These are phyloP conservation scores for Eciton burchellii DNA, from an alignment of 1,140 invertebrate species.

Conservation along the genomic window DNA sequence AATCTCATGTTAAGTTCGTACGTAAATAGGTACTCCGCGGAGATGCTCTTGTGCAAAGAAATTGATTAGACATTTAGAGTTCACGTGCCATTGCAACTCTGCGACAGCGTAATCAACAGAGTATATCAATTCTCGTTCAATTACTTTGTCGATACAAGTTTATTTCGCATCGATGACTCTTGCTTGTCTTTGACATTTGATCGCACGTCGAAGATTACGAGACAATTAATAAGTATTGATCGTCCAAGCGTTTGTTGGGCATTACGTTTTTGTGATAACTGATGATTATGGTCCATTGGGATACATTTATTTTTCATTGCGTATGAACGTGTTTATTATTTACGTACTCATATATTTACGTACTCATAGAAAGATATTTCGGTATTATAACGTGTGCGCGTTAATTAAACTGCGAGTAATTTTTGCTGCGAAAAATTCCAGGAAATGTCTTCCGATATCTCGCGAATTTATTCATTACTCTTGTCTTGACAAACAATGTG, in stretches of 20 bases:
- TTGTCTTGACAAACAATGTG: not conserved
- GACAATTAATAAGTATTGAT: conserved; percentile 16
- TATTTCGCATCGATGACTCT: not conserved
- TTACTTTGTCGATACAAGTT: not conserved
- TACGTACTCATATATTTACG: not conserved
- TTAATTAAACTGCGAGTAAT: not conserved
- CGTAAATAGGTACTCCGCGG: not conserved
- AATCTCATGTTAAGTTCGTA: not conserved
- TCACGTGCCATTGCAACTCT: not conserved
- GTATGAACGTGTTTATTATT: not conserved
- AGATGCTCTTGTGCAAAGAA: not conserved
- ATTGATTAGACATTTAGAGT: not conserved
- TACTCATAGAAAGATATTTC: not conserved
- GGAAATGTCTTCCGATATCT: not conserved
- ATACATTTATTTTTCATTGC: not conserved
- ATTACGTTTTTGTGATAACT: not conserved
- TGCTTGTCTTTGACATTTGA: not conserved
- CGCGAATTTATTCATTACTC: not conserved
- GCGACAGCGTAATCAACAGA: too few relatives aligned
- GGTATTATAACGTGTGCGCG: not conserved
- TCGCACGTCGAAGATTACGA: not conserved
- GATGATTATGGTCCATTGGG: not conserved
- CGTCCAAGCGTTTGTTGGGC: not conserved
- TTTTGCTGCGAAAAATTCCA: not conserved
- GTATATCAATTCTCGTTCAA: too few relatives aligned